Evolutionary conservation across 1,140 invertebrate genomes (phyloP).

Genomic region (Diprion similis): DNA sequence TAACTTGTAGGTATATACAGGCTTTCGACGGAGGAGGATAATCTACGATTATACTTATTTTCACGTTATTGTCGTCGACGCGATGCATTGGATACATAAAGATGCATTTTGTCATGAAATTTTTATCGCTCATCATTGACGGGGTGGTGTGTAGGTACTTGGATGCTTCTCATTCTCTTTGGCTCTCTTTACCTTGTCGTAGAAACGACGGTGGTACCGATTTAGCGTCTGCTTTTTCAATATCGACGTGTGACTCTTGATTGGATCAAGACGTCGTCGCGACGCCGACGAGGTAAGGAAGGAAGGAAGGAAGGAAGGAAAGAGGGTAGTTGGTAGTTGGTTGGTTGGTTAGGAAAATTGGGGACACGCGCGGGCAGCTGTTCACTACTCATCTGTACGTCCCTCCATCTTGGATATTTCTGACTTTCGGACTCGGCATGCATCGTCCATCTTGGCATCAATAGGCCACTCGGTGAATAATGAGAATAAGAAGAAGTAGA

Average conservation of each 20-base stretch:
- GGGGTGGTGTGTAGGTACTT: too few relatives aligned
- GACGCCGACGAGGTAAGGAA: too few relatives aligned
- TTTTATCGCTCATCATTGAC: too few relatives aligned
- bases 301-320: neutral
- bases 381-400: conserved; percentile 37
- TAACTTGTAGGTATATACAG: too few relatives aligned
- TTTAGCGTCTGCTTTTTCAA: neutral
- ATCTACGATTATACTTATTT: too few relatives aligned
- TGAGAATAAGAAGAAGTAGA: too few relatives aligned
- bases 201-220: neutral
- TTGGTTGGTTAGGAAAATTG: conserved; percentile 20
- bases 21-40: too few relatives aligned
- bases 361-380: conserved; percentile 34
- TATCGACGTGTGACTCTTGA: neutral
- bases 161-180: conserved; percentile 16
- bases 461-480: too few relatives aligned
- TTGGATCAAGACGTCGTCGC: neutral
- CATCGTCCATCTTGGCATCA: neutral
- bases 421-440: conserved; percentile 9
- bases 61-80: too few relatives aligned
- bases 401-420: conserved; percentile 23
- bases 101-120: neutral
- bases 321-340: too few relatives aligned
- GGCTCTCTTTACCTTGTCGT: neutral
- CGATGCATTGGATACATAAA: too few relatives aligned